Percentiles rank a stretch among this genome's conserved stretches.
phyloP scores from a whole-genome alignment of 2,113 vertebrate species.

The Leptobrachium leishanense region DNA sequence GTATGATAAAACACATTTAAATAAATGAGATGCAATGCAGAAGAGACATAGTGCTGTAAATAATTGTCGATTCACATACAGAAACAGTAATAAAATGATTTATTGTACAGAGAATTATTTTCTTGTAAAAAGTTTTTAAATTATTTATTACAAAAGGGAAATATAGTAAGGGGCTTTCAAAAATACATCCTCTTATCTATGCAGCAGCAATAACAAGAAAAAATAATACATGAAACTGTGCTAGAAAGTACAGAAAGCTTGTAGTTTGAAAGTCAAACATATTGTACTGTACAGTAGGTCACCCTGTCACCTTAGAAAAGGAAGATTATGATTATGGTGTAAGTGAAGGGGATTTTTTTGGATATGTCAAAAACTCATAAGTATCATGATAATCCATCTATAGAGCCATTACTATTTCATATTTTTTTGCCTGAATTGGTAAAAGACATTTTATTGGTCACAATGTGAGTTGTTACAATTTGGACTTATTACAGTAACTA shows the following conservation, averaged over 20 bases:
- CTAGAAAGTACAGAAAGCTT: background rate
- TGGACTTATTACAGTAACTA: conserved; percentile 1
- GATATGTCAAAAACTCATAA: no score
- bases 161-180: background rate
- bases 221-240: background rate
- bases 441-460: background rate
- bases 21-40: no score
- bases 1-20: no score
- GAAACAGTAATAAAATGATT: background rate
- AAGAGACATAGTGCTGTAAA: no score
- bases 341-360: background rate
- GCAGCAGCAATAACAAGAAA: conserved; percentile 1
- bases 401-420: background rate
- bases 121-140: background rate
- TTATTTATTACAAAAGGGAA: background rate
- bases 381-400: no score
- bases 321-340: background rate
- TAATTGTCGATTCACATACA: no score
- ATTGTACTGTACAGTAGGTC: background rate
- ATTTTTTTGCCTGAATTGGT: background rate
- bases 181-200: background rate
- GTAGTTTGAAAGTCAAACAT: background rate
- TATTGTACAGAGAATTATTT: background rate
- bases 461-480: background rate
- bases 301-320: background rate